Evolutionary conservation across 2,797 vertebrate genomes (phyloP).

Genomic region (Scolopax rusticola): DNA sequence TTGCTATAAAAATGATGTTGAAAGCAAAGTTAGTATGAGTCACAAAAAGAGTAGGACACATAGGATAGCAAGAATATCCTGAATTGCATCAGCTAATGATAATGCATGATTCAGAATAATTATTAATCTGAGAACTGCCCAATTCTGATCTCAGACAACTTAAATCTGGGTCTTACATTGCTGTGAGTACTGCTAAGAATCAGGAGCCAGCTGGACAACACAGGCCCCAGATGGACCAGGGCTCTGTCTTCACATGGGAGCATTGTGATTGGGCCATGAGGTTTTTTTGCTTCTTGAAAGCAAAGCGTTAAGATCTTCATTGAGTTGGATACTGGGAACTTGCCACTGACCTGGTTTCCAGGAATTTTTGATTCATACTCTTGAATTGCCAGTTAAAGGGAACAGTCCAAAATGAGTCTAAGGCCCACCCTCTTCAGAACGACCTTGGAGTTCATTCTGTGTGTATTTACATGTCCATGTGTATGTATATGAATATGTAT

Average conservation of each 20-base stretch:
- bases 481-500: not conserved
- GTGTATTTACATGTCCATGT: not conserved
- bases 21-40: not conserved
- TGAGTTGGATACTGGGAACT: not conserved
- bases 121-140: not conserved
- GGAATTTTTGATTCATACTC: not conserved
- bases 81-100: not conserved
- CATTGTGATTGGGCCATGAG: fast-evolving
- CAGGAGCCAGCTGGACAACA: not conserved
- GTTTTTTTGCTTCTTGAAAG: not conserved
- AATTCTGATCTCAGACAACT: not conserved
- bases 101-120: not conserved
- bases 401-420: not conserved
- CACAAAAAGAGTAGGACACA: not conserved
- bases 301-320: not conserved
- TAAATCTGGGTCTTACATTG: not conserved
- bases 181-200: not conserved
- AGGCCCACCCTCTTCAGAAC: not conserved
- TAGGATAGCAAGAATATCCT: not conserved
- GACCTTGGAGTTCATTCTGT: not conserved
- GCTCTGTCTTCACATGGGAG: not conserved
- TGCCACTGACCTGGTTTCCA: not conserved
- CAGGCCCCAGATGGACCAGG: not conserved
- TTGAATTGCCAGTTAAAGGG: not conserved
- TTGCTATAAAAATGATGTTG: not conserved